Evolutionary conservation across 92 coral and sea anemone genomes (phyloP).

Genomic region (Isaurus tuberculatus): DNA sequence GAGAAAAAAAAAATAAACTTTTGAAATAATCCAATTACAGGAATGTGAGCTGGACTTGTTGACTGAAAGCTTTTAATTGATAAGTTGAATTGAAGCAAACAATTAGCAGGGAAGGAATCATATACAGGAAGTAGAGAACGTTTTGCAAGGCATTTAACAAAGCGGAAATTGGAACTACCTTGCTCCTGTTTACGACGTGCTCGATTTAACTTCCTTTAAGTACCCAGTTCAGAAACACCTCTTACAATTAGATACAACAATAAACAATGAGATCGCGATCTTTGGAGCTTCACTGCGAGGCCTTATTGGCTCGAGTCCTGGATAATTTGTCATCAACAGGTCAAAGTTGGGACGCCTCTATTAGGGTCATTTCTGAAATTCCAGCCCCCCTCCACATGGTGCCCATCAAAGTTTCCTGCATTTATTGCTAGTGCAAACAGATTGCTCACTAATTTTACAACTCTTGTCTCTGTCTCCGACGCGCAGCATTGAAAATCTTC

Average conservation of each 20-base stretch:
- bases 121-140: constrained; percentile 32
- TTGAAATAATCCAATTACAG: constrained; percentile 46
- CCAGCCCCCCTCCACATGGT: constrained; percentile 41
- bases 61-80: constrained; percentile 40
- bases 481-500: constrained; percentile 34
- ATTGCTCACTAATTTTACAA: constrained; percentile 29
- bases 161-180: constrained; percentile 40
- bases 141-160: constrained; percentile 34
- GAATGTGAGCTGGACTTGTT: constrained; percentile 31
- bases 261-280: constrained; percentile 47
- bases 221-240: constrained; percentile 46
- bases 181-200: constrained; percentile 24
- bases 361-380: constrained; percentile 44
- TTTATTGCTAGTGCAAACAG: constrained; percentile 44
- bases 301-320: constrained; percentile 16
- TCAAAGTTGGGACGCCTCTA: constrained; percentile 31
- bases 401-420: constrained; percentile 44
- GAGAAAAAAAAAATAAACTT: constrained; percentile 26
- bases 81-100: constrained; percentile 35
- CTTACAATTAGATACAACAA: constrained; percentile 49
- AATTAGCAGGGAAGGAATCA: constrained; percentile 20
- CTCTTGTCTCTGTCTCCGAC: constrained; percentile 15
- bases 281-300: constrained; percentile 14
- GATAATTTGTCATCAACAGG: constrained; percentile 40
- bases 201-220: constrained; percentile 26